phyloP scores from a whole-genome alignment of 2,113 vertebrate genomes.

The Cryptotis parvus region DNA sequence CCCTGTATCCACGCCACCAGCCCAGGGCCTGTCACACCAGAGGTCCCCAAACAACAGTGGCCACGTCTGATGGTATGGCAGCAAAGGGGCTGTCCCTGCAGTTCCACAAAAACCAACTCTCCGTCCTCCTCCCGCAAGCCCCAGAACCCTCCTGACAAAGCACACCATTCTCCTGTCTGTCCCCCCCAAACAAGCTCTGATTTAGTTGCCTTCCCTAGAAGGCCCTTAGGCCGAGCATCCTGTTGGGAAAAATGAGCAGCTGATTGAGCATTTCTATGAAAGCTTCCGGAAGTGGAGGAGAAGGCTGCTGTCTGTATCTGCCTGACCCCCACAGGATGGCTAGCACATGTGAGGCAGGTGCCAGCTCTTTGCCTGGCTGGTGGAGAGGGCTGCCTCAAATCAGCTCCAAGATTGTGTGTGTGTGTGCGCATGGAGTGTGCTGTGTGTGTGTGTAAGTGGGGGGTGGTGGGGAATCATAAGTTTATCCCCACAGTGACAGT shows the following conservation, averaged over 20 bases:
- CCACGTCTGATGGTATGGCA: neutral
- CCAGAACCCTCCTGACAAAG: neutral
- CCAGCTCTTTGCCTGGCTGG: slow-evolving; percentile 37
- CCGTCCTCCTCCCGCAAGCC: neutral
- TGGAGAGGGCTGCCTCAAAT: slow-evolving; percentile 1
- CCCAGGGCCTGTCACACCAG: neutral
- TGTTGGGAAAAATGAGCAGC: neutral
- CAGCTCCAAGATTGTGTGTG: neutral
- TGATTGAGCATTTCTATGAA: neutral
- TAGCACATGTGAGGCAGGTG: slow-evolving; percentile 41
- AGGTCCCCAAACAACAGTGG: neutral
- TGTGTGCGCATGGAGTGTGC: no score
- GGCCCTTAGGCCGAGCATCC: neutral
- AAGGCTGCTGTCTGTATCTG: neutral
- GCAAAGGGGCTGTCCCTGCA: neutral
- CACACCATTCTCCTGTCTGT: neutral
- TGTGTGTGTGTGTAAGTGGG: slow-evolving; percentile 49
- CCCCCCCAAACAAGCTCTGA: neutral
- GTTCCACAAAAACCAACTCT: neutral
- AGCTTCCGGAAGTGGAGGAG: neutral
- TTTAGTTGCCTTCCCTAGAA: neutral
- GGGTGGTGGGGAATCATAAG: slow-evolving; percentile 10
- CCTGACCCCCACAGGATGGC: neutral
- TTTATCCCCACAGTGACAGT: slow-evolving; percentile 50
- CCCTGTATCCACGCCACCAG: neutral